Conservation (phyloP, 2,113 vertebrate species). For the Sisor rabdophorus region DNA sequence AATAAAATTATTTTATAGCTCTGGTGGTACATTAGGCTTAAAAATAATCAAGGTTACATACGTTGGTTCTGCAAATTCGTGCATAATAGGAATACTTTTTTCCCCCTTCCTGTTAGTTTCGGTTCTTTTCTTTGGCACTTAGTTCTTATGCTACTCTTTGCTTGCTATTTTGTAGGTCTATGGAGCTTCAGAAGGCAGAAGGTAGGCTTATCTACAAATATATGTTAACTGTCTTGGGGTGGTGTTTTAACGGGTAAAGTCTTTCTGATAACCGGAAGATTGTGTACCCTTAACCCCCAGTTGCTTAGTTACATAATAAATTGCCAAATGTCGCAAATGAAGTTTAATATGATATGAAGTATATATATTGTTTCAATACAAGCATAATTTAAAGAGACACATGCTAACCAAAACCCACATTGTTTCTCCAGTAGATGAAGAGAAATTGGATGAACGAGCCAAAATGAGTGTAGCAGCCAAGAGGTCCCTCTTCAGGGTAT, state of each 20-base stretch:
- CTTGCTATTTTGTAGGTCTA: slow-evolving; percentile 65
- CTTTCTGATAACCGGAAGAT: too few species aligned
- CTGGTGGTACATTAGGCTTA: not conserved
- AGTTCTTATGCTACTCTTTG: slow-evolving; percentile 1
- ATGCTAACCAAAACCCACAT: not conserved
- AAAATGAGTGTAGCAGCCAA: slow-evolving; percentile 96
- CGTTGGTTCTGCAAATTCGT: not conserved
- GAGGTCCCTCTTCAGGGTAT: slow-evolving; percentile 80
- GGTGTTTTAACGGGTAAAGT: too few species aligned
- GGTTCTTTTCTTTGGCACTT: not conserved
- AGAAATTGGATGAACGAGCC: slow-evolving; percentile 91
- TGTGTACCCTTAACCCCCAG: too few species aligned
- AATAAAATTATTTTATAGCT: not conserved
- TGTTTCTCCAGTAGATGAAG: slow-evolving; percentile 73
- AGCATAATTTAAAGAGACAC: too few species aligned
- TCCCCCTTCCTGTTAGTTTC: not conserved
- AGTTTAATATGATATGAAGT: too few species aligned
- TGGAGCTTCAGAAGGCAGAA: slow-evolving; percentile 74
- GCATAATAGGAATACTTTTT: not conserved
- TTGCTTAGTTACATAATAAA: too few species aligned
- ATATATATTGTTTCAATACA: too few species aligned
- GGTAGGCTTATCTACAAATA: slow-evolving; percentile 63
- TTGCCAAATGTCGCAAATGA: too few species aligned
- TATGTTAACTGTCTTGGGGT: not conserved
- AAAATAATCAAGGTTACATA: not conserved